These are phyloP conservation scores for Zeuzera pyrina DNA, from an alignment of 2,888 invertebrate species.

Conservation along the genomic window DNA sequence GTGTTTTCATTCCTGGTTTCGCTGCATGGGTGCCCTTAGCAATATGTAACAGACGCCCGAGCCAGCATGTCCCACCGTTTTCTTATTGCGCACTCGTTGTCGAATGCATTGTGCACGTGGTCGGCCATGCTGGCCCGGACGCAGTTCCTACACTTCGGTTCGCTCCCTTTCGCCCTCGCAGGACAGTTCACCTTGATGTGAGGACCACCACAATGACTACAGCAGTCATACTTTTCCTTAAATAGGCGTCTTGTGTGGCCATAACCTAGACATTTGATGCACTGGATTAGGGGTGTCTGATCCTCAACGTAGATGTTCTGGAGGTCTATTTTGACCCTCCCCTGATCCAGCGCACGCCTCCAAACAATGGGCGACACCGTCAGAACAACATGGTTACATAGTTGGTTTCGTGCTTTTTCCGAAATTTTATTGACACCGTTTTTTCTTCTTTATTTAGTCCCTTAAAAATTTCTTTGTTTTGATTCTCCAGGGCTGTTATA, in stretches of 20 bases:
- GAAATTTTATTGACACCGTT: too few species aligned
- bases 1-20: neutral
- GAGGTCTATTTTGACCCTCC: too few species aligned
- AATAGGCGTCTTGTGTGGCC: constrained; percentile 2
- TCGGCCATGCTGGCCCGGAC: too few species aligned
- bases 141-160: too few species aligned
- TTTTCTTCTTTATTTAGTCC: too few species aligned
- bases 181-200: constrained; percentile 1
- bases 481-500: constrained; percentile 1
- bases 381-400: constrained; percentile 1
- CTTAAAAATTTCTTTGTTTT: too few species aligned
- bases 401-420: too few species aligned
- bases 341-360: neutral
- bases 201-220: constrained; percentile 3
- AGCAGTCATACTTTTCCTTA: neutral
- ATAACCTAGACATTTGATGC: too few species aligned
- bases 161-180: too few species aligned
- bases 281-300: too few species aligned
- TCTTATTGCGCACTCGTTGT: neutral
- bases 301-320: too few species aligned
- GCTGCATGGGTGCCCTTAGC: neutral
- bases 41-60: neutral
- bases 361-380: neutral
- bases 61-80: neutral
- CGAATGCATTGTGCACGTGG: too few species aligned